These are phyloP conservation scores for Chiloscyllium punctatum DNA, from an alignment of 2,797 vertebrate species.

Conservation along the genomic window DNA sequence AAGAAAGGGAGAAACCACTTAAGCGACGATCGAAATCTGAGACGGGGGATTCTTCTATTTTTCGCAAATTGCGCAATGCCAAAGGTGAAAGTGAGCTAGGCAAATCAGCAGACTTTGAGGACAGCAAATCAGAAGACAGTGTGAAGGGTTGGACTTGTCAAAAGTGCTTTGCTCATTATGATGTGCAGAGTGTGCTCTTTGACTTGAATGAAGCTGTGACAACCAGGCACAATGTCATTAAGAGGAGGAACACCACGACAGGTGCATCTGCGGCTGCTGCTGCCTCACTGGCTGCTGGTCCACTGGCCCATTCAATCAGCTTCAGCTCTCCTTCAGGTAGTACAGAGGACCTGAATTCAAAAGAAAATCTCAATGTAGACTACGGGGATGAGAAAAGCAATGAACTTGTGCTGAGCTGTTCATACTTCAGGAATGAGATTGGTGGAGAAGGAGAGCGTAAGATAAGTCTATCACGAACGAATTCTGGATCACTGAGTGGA, in stretches of 20 bases:
- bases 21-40: conserved; percentile 93
- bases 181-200: conserved; percentile 90
- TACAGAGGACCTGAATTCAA: conserved; percentile 86
- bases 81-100: conserved; percentile 78
- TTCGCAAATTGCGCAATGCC: conserved; percentile 84
- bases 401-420: conserved; percentile 85
- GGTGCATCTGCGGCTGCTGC: conserved; percentile 90
- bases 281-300: conserved; percentile 80
- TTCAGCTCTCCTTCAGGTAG: conserved; percentile 91
- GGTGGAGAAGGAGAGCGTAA: conserved; percentile 79
- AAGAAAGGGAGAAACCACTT: conserved; percentile 87
- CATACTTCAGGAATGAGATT: conserved; percentile 93
- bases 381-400: conserved; percentile 86
- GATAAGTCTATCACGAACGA: conserved; percentile 76
- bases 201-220: conserved; percentile 83
- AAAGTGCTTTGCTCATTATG: conserved; percentile 88
- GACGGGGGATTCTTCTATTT: conserved; percentile 92
- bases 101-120: conserved; percentile 80
- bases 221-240: conserved; percentile 78
- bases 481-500: conserved; percentile 72
- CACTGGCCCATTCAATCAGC: conserved; percentile 84
- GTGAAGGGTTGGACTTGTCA: conserved; percentile 83
- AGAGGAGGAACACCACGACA: conserved; percentile 86
- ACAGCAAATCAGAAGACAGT: conserved; percentile 75
- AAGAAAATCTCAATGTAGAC: conserved; percentile 79